Conservation (phyloP, 2,797 vertebrate species). For the Notoglanidium macrostoma region DNA sequence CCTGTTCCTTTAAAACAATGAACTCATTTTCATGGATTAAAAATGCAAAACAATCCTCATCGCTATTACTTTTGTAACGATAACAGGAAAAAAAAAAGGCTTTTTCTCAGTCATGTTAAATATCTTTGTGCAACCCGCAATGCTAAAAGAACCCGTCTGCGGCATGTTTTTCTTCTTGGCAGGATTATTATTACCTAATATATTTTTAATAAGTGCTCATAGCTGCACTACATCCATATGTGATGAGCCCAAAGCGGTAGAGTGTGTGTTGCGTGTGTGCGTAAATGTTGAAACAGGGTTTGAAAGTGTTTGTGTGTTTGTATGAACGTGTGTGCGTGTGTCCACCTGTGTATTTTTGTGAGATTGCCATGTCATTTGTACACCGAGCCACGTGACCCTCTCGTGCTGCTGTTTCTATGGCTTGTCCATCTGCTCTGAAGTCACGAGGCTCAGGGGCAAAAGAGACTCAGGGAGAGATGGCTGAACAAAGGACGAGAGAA, state of each 20-base stretch:
- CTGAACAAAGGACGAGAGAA: background rate
- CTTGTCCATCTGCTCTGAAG: conserved; percentile 11
- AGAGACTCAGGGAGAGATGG: background rate
- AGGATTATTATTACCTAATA: conserved; percentile 28
- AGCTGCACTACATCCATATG: conserved; percentile 14
- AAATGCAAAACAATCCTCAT: background rate
- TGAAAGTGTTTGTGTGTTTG: conserved; percentile 2
- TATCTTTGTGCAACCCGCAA: background rate
- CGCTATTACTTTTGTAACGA: background rate
- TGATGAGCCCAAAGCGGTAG: background rate
- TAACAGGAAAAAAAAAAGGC: background rate
- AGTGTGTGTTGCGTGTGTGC: conserved; percentile 16
- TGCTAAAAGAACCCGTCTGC: background rate
- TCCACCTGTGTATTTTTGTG: conserved; percentile 15
- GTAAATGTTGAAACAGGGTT: background rate
- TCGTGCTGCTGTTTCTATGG: conserved; percentile 16
- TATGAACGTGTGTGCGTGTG: background rate
- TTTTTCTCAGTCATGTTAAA: background rate
- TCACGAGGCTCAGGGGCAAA: conserved; percentile 38
- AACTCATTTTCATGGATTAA: background rate
- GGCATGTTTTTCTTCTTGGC: background rate
- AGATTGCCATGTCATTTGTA: conserved; percentile 20
- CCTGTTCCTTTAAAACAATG: background rate
- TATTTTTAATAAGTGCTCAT: conserved; percentile 35
- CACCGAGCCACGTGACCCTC: conserved; percentile 33